These are phyloP conservation scores for Patiria pectinifera DNA, from an alignment of 53 echinoderm and acorn worm species.

Conservation along the genomic window DNA sequence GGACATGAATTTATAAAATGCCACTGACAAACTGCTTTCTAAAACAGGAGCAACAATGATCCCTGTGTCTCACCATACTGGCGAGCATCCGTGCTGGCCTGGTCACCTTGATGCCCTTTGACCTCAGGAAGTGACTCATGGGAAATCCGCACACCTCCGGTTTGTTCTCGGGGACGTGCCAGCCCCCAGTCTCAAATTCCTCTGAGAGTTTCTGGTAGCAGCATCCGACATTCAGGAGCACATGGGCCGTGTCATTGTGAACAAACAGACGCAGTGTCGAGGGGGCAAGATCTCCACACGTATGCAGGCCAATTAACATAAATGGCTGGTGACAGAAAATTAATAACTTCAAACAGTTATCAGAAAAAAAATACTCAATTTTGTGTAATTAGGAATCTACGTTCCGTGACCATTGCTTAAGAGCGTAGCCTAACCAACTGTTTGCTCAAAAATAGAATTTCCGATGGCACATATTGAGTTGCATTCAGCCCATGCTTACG, in stretches of 20 bases:
- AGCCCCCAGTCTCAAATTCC: constrained; percentile 82
- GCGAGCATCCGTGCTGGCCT: constrained; percentile 85
- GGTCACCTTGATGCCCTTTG: constrained; percentile 67
- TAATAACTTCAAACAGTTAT: background rate
- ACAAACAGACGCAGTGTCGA: constrained; percentile 83
- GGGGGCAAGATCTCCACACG: constrained; percentile 91
- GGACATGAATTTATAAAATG: background rate
- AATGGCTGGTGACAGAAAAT: constrained; percentile 65
- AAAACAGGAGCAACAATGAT: background rate
- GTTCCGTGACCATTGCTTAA: background rate
- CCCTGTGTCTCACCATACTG: constrained; percentile 72
- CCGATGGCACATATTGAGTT: too few relatives aligned
- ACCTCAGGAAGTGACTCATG: constrained; percentile 77
- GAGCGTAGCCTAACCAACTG: too few relatives aligned
- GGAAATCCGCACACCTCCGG: constrained; percentile 84
- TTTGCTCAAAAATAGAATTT: too few relatives aligned
- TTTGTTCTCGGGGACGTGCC: constrained; percentile 46
- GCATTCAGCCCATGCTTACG: too few relatives aligned
- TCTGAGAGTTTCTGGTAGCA: constrained; percentile 90
- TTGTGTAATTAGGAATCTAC: background rate
- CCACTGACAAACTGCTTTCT: background rate
- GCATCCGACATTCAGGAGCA: constrained; percentile 83
- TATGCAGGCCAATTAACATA: constrained; percentile 88
- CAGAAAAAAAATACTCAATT: background rate
- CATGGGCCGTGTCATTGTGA: constrained; percentile 61